Evolutionary conservation across 2,113 vertebrate species (phyloP).

Genomic region (Melospiza georgiana): DNA sequence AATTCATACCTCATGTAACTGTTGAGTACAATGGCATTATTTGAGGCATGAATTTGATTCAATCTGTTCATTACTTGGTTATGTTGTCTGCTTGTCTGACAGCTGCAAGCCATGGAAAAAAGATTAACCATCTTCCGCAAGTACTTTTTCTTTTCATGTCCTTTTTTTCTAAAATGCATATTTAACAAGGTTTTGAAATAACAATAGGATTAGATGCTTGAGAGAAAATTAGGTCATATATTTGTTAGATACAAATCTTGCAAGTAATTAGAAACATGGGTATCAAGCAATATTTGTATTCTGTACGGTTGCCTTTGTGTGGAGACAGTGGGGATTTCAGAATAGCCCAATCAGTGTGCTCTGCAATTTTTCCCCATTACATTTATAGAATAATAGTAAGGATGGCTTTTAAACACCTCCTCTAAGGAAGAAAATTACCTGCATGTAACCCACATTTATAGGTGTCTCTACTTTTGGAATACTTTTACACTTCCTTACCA

Average conservation of each 20-base stretch:
- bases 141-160: constrained; percentile 6
- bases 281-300: constrained; percentile 51
- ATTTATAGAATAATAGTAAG: not conserved
- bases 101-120: not conserved
- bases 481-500: not conserved
- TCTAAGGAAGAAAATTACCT: not conserved
- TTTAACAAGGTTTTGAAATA: constrained; percentile 45
- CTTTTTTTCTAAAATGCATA: constrained; percentile 19
- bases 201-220: constrained; percentile 40
- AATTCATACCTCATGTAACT: not conserved
- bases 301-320: constrained; percentile 31
- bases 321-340: constrained; percentile 55
- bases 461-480: not conserved
- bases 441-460: not conserved
- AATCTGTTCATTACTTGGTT: not conserved
- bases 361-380: not conserved
- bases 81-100: not conserved
- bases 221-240: constrained; percentile 62
- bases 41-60: not conserved
- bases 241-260: constrained; percentile 37
- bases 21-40: not conserved
- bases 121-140: not conserved
- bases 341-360: not conserved
- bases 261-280: constrained; percentile 47
- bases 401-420: not conserved